These are phyloP conservation scores for Mayetiola destructor DNA, from an alignment of 2,888 invertebrate species.

Conservation along the genomic window DNA sequence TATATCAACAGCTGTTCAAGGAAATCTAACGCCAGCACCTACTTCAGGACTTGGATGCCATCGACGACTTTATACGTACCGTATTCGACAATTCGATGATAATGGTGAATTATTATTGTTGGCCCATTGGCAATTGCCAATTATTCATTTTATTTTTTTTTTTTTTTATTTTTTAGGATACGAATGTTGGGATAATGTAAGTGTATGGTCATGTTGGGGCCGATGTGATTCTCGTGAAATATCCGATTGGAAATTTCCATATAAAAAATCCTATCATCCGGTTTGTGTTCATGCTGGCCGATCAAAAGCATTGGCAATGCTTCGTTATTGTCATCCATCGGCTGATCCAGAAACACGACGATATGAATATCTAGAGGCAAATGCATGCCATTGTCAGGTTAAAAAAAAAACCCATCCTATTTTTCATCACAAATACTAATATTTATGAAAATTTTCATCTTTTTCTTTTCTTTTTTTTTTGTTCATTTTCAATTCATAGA, in stretches of 20 bases:
- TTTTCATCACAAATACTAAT: background rate
- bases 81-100: constrained; percentile 40
- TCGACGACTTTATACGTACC: constrained; percentile 48
- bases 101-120: constrained; percentile 17
- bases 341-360: constrained; percentile 52
- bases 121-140: background rate
- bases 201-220: constrained; percentile 67
- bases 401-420: background rate
- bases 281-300: constrained; percentile 68
- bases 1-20: constrained; percentile 7
- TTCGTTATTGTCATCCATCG: constrained; percentile 62
- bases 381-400: constrained; percentile 54
- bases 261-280: constrained; percentile 69
- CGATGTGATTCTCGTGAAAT: constrained; percentile 75
- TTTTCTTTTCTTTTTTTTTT: background rate
- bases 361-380: constrained; percentile 66
- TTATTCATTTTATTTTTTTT: too few relatives aligned
- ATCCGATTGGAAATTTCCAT: constrained; percentile 80
- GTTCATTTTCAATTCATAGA: constrained; percentile 17
- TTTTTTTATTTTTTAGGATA: constrained; percentile 35
- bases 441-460: background rate
- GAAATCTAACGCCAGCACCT: background rate
- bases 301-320: constrained; percentile 45
- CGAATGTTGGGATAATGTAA: constrained; percentile 59
- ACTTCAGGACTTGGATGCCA: constrained; percentile 44